Evolutionary conservation across 2,888 invertebrate genomes (phyloP).

Genomic region (Tachystola acroxantha): DNA sequence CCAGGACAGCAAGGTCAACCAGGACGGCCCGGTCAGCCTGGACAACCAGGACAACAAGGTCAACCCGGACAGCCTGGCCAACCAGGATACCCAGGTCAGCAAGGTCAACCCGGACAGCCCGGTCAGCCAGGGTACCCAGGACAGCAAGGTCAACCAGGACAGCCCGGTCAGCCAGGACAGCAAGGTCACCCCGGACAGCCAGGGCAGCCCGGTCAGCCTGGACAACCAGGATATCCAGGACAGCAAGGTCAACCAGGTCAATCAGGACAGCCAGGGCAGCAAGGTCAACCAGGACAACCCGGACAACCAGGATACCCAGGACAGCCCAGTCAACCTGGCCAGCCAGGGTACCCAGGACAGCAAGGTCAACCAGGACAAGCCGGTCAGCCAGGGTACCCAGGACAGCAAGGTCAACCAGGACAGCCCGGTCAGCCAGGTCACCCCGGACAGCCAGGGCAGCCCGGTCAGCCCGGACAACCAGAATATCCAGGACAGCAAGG

Average conservation of each 20-base stretch:
- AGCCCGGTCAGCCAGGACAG: constrained; percentile 13
- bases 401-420: no score
- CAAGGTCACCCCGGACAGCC: constrained; percentile 36
- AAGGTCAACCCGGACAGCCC: constrained; percentile 11
- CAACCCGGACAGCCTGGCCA: constrained; percentile 13
- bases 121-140: constrained; percentile 14
- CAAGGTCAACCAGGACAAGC: constrained; percentile 14
- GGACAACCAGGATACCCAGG: constrained; percentile 23
- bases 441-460: constrained; percentile 25
- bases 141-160: constrained; percentile 10
- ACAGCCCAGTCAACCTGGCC: constrained; percentile 16
- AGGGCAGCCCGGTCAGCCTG: constrained; percentile 24
- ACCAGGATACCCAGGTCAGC: constrained; percentile 10
- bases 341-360: constrained; percentile 61
- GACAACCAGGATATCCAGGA: constrained; percentile 16
- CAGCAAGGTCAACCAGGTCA: constrained; percentile 13
- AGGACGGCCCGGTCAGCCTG: constrained; percentile 8
- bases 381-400: neutral
- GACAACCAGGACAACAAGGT: constrained; percentile 15
- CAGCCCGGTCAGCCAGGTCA: no score
- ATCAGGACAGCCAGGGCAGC: constrained; percentile 12
- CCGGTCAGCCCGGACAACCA: constrained; percentile 38
- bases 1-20: constrained; percentile 9
- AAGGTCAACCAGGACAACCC: constrained; percentile 10
- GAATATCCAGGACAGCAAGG: constrained; percentile 30